phyloP scores from a whole-genome alignment of 2,113 vertebrate species.

The Anhinga rufa region DNA sequence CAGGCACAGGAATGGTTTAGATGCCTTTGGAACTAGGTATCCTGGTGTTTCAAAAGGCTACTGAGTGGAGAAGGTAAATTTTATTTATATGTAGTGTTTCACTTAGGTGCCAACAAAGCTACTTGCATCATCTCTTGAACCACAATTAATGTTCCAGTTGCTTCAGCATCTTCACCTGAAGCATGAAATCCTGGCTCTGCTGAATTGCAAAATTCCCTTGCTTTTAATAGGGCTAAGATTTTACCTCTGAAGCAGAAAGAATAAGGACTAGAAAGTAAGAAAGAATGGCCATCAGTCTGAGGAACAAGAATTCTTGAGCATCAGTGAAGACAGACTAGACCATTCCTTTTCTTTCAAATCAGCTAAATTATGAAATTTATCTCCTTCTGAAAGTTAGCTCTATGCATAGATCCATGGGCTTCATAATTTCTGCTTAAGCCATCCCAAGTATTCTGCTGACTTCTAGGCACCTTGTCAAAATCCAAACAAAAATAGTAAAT shows the following conservation, averaged over 20 bases:
- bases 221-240: not conserved
- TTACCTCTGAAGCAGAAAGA: not conserved
- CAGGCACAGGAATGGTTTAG: not conserved
- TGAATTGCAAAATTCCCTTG: not conserved
- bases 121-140: not conserved
- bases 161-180: not conserved
- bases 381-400: not conserved
- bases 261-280: not conserved
- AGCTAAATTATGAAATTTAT: not conserved
- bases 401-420: not conserved
- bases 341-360: not conserved
- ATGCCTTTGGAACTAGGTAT: not conserved
- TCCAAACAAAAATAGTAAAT: not conserved
- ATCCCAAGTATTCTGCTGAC: not conserved
- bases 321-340: not conserved
- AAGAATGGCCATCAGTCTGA: not conserved
- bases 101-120: not conserved
- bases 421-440: not conserved
- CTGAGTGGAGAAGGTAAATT: not conserved
- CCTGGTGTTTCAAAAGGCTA: not conserved
- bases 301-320: not conserved
- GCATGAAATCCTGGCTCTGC: not conserved
- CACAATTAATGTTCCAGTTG: not conserved
- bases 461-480: not conserved
- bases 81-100: not conserved